Evolutionary conservation across 2,888 invertebrate genomes (phyloP), one percentile per base, ranked within the genome.

Genomic region (Rhaphigaster nebulosa): DNA sequence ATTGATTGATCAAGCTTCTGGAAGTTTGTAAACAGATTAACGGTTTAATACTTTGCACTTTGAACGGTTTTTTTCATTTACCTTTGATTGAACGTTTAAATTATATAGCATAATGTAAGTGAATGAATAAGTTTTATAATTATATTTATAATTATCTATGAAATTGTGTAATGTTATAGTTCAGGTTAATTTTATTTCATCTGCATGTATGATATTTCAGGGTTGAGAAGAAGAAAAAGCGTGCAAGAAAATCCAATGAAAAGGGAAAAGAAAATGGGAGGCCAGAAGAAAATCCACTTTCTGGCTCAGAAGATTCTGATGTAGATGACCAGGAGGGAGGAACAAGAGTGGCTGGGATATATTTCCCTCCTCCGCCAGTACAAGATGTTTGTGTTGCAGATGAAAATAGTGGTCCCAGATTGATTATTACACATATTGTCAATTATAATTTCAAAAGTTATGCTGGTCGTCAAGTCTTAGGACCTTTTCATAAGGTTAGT

Each of bases 391-490:
- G 96, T 90, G 34, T 80, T 41, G 96, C 96, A 4, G 95, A 96
- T 91, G 97, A 97, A 92, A 94, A 95, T 20, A 96, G 95, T 80
- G 98, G 97, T 0, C 97, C 98, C 0, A 95, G 99, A 34, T 94
- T 99, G 84, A 96, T 99, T 91, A 99, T 99, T 90, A 96, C 96
- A 1, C 96, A 97, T 92, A 99, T 99, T 92, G 96, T 96, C 0
- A 99, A 98, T 94, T 95, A 96, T 89, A 98, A 99, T 94, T 99
- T 99, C 94, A 99, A 99, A 94, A 99, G 99, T 93, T 99, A 99
- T 93, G 98, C 97, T 54, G 97, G 97, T 0, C 95, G 95, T 70
- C 96, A 97, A 93, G 94, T 94, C 4, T 95, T 99, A 90, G 99
- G 99, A 0, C 99, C 99, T 0, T 99, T 99, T 94, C 98, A 99